Percentiles rank a stretch among this genome's conserved stretches.
Evolutionary conservation across 2,888 invertebrate species (phyloP).

Genomic region (Scelioninae gen. 2): DNA sequence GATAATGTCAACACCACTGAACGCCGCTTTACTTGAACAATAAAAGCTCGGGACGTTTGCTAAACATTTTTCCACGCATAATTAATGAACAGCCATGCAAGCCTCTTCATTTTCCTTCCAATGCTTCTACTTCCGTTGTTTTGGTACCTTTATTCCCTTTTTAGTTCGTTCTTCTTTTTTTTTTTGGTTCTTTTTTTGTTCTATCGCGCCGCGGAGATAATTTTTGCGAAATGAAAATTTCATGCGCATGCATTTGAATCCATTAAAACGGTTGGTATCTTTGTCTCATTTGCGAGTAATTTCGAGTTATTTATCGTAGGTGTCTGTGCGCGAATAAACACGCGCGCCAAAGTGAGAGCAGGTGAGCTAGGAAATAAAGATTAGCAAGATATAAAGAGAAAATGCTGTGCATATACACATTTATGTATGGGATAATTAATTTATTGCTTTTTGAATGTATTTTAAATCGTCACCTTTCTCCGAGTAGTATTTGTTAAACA

Average conservation of each 20-base stretch:
- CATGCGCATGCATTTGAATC: slow-evolving; percentile 51
- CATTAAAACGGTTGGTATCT: slow-evolving; percentile 32
- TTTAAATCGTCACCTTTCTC: too few species aligned
- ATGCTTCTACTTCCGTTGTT: too few species aligned
- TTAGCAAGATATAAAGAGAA: background rate
- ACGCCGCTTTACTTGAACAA: background rate
- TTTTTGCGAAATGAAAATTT: slow-evolving; percentile 41
- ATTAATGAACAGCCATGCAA: slow-evolving; percentile 6
- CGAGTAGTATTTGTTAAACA: too few species aligned
- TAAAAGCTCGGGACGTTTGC: background rate
- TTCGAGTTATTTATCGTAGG: slow-evolving; percentile 30
- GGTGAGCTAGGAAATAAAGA: background rate
- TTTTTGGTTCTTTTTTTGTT: slow-evolving; percentile 1
- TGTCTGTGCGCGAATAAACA: slow-evolving; percentile 24
- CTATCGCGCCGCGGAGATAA: slow-evolving; percentile 13
- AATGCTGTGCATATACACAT: too few species aligned
- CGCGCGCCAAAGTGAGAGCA: slow-evolving; percentile 16
- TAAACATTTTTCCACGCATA: slow-evolving; percentile 5
- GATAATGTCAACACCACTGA: slow-evolving; percentile 24
- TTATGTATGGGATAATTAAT: too few species aligned
- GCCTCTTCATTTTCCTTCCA: slow-evolving; percentile 12
- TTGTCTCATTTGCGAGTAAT: slow-evolving; percentile 43
- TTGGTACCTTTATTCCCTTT: too few species aligned
- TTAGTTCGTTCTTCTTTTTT: background rate
- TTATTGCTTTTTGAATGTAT: too few species aligned